Base-by-base conservation (phyloP, 2,113 vertebrate species). In the Chamaetylas fuelleborni region DNA sequence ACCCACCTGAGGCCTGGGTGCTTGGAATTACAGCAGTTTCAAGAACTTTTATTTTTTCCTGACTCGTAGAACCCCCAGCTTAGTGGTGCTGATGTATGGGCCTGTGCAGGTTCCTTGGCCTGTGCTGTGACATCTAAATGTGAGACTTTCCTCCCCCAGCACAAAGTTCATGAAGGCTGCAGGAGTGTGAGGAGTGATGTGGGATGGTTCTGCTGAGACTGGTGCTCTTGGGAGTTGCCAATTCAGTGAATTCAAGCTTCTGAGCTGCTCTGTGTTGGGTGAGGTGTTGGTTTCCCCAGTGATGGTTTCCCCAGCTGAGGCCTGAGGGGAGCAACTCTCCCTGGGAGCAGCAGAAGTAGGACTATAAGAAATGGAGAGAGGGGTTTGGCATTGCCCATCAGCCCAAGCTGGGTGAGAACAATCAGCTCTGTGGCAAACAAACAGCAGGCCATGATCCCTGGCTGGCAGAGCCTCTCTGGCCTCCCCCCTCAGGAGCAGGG, bases 1-100 rank as follows among this genome's bases (percentile, higher is more conserved):
- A 51, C 26, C 15, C 53, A 14, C 0, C 0, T 0, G 3, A 40
- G 8, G 19, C 25, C 53, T 74, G 47, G 11, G 1, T 47, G 19
- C 73, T 34, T 33, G 47, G 19, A 36, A 24, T 74, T 42, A 20
- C 0, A 34, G 14, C 12, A 47, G 8, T 54, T 86, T 28, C 19
- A 66, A 8, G 5, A 36, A 29, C 3, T 69, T 61, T 5, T 6
- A 3, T 42, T 45, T 60, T 50, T 18, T 14, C 9, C 17, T 57
- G 23, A 4, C 8, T 36, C 22, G 7, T 33, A 24, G 70, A 85
- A 42, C 12, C 29, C 61, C 42, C n/a, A 19, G 6, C 13, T 38
- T 62, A 26, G 34, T 9, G 9, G 18, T 42, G 53, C 12, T 51
- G 48, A 2, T 22, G 17, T 16, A 19, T 3, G 19, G 36, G 56